phyloP scores from a whole-genome alignment of 1,140 invertebrate genomes.

The Leguminivora glycinivorella region DNA sequence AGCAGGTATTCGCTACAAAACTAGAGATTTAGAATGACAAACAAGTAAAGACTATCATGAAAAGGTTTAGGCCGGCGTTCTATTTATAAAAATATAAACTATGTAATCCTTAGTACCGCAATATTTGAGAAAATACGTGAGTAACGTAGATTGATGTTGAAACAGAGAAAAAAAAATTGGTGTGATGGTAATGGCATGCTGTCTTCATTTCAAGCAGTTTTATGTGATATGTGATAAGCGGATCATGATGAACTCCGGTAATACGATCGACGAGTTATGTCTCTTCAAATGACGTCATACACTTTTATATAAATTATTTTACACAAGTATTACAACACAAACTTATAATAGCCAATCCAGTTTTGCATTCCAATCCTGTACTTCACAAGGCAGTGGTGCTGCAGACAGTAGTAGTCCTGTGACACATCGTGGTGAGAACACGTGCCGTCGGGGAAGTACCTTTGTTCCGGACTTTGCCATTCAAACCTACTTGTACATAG shows the following conservation, averaged over 20 bases:
- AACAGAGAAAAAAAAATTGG: no score
- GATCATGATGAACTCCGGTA: no score
- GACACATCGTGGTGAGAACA: slow-evolving; percentile 85
- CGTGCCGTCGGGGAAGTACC: slow-evolving; percentile 90
- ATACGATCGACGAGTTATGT: no score
- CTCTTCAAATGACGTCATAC: no score
- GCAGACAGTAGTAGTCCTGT: slow-evolving; percentile 85
- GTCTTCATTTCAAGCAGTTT: no score
- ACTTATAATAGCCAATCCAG: no score
- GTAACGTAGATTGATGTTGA: no score
- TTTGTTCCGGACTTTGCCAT: slow-evolving; percentile 84
- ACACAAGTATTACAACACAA: no score
- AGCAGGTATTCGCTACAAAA: neutral
- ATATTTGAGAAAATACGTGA: neutral
- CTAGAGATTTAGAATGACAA: neutral
- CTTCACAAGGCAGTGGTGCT: slow-evolving; percentile 88
- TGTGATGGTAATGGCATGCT: no score
- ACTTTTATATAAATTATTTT: no score
- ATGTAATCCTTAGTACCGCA: neutral
- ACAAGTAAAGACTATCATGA: neutral
- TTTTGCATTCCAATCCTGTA: no score
- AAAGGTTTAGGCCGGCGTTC: neutral
- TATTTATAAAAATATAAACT: neutral
- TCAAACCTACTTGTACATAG: slow-evolving; percentile 87
- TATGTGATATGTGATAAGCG: no score